These are phyloP conservation scores for Graphium colonna DNA, from an alignment of 2,888 invertebrate genomes.

Conservation along the genomic window DNA sequence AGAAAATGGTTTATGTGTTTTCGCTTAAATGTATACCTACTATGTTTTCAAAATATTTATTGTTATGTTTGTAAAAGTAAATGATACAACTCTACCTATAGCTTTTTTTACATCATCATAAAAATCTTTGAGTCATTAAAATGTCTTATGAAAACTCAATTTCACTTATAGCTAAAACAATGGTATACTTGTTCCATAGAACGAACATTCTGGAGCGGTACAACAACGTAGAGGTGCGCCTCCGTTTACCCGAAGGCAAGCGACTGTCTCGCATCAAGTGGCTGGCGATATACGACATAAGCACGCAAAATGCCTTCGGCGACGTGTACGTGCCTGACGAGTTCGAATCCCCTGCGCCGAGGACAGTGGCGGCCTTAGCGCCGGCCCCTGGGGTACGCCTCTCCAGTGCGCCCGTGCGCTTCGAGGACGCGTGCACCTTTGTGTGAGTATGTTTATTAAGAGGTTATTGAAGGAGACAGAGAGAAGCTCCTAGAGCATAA, in stretches of 20 bases:
- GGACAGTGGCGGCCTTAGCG: constrained; percentile 59
- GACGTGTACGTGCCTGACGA: constrained; percentile 95
- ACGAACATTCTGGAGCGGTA: constrained; percentile 93
- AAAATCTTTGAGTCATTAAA: too few relatives aligned
- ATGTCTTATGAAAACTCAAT: too few relatives aligned
- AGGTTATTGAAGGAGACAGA: too few relatives aligned
- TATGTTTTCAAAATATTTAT: too few relatives aligned
- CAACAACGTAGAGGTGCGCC: constrained; percentile 90
- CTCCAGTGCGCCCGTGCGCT: constrained; percentile 85
- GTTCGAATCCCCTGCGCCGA: constrained; percentile 90
- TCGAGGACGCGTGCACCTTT: constrained; percentile 90
- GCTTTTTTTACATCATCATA: too few relatives aligned
- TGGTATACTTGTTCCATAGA: constrained; percentile 58
- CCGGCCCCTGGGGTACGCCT: constrained; percentile 62
- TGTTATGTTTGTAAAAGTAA: too few relatives aligned
- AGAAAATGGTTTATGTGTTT: too few relatives aligned
- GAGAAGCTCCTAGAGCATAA: too few relatives aligned
- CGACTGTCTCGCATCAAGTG: constrained; percentile 93
- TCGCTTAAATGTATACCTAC: too few relatives aligned
- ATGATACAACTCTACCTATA: too few relatives aligned
- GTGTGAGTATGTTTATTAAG: constrained; percentile 58
- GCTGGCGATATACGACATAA: constrained; percentile 93
- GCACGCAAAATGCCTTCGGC: constrained; percentile 92
- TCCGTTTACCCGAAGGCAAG: constrained; percentile 91
- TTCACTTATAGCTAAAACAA: too few relatives aligned